A percentile compares a stretch with the other conserved stretches of the same genome.
Evolutionary conservation across 2,888 invertebrate species (phyloP).

Genomic region (Caenorhabditis sp.): DNA sequence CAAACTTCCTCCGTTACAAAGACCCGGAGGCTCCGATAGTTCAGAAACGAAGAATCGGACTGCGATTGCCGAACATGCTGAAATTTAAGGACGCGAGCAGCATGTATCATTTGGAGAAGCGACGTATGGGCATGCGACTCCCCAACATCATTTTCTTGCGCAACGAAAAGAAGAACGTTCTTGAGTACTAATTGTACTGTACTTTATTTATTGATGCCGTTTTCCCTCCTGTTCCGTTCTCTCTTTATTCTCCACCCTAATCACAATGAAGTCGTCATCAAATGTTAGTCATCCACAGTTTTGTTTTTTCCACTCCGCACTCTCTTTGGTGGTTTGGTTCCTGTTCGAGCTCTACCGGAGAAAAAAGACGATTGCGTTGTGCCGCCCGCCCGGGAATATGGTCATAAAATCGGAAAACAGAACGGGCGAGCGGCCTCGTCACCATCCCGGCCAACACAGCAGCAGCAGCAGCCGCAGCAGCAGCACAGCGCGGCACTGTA

Average conservation of each 20-base stretch:
- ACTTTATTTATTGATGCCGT: constrained; percentile 7
- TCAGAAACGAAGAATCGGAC: constrained; percentile 56
- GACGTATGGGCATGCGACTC: constrained; percentile 59
- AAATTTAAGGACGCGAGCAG: constrained; percentile 49
- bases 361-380: too few relatives aligned
- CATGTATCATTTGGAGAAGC: constrained; percentile 48
- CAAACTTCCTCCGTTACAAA: constrained; percentile 42
- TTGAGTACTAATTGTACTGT: constrained; percentile 37
- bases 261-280: constrained; percentile 47
- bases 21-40: constrained; percentile 20
- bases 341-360: background rate
- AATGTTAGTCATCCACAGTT: constrained; percentile 17
- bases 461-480: constrained; percentile 19
- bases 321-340: background rate
- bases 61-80: constrained; percentile 60
- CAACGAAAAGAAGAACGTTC: constrained; percentile 54
- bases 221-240: constrained; percentile 4
- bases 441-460: constrained; percentile 4
- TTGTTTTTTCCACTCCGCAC: background rate
- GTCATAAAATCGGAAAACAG: constrained; percentile 26
- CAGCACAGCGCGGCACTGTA: constrained; percentile 25
- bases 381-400: constrained; percentile 23
- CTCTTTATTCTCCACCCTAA: background rate
- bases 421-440: constrained; percentile 6
- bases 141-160: constrained; percentile 58